phyloP scores from a whole-genome alignment of 1,140 invertebrate species.

The Oscheius sp. region DNA sequence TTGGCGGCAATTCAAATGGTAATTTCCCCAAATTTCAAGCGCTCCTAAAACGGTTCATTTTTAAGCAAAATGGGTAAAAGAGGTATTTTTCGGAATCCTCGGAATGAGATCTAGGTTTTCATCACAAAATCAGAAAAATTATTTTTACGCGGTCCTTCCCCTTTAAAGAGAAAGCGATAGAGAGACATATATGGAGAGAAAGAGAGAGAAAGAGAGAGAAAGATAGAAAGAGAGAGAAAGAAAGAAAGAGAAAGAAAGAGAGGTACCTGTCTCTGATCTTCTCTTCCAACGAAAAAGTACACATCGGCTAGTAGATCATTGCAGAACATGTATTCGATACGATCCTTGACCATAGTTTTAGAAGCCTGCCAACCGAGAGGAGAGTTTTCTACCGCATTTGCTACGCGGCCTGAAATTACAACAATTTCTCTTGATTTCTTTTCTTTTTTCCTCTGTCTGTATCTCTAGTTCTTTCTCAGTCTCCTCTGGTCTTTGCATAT shows the following conservation, averaged over 20 bases:
- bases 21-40: no score
- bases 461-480: not conserved
- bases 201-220: not conserved
- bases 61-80: no score
- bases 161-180: slow-evolving; percentile 65
- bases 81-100: no score
- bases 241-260: not conserved
- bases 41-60: no score
- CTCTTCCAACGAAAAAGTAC: slow-evolving; percentile 72
- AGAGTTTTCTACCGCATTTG: not conserved
- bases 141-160: no score
- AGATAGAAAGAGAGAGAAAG: not conserved
- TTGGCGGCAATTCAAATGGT: no score
- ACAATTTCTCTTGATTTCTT: not conserved
- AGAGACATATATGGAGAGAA: not conserved
- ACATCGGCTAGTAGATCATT: slow-evolving; percentile 79
- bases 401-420: not conserved
- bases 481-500: not conserved
- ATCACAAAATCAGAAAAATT: no score
- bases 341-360: slow-evolving; percentile 74
- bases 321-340: slow-evolving; percentile 76
- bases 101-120: no score
- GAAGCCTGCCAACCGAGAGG: slow-evolving; percentile 64
- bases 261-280: slow-evolving; percentile 23
- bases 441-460: not conserved